These are phyloP conservation scores for Gorsachius magnificus DNA, from an alignment of 2,797 vertebrate genomes.

Conservation along the genomic window DNA sequence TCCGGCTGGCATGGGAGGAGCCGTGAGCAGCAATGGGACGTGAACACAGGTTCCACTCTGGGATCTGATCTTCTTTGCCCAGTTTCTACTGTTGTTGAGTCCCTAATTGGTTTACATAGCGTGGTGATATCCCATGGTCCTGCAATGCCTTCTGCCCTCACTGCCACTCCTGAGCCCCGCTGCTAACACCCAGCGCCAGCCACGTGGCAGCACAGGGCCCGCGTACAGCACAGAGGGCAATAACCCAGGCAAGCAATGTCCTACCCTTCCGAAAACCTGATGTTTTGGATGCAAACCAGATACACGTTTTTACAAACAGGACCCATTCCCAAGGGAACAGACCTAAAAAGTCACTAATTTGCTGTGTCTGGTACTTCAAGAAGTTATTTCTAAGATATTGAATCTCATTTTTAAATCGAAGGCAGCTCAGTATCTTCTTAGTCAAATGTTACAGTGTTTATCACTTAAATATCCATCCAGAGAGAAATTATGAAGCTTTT, in stretches of 20 bases:
- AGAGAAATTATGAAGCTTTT: conserved; percentile 37
- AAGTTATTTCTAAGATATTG: neutral
- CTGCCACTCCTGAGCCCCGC: neutral
- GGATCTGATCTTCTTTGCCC: neutral
- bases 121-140: neutral
- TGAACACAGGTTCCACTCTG: neutral
- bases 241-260: neutral
- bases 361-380: neutral
- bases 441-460: neutral
- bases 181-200: neutral
- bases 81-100: accelerated
- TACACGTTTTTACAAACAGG: neutral
- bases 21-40: accelerated
- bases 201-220: neutral
- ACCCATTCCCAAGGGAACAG: neutral
- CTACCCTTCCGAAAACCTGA: neutral
- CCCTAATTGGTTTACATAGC: neutral
- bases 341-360: neutral
- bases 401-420: neutral
- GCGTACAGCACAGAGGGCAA: neutral
- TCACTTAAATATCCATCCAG: conserved; percentile 1
- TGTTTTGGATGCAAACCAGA: neutral
- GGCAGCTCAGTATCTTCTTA: neutral
- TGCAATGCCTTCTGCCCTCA: neutral
- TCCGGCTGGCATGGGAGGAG: neutral